Percentiles rank a stretch among this genome's conserved stretches.
Evolutionary conservation across 1,140 invertebrate genomes (phyloP).

Genomic region (Atta cephalotes): DNA sequence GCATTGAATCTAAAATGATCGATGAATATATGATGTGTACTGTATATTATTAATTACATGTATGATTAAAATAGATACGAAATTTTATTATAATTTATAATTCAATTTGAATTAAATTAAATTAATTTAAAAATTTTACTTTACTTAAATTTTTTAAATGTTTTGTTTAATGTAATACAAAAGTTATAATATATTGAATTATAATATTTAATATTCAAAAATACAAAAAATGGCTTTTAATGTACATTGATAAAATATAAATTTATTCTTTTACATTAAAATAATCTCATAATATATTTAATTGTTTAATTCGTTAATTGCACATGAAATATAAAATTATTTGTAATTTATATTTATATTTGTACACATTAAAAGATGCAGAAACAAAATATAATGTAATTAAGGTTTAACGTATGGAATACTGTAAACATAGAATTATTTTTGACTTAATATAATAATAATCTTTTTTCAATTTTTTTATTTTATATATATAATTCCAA

Average conservation of each 20-base stretch:
- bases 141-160: background rate
- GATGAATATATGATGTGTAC: background rate
- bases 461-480: background rate
- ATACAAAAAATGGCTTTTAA: background rate
- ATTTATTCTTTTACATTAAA: background rate
- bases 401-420: background rate
- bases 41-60: constrained; percentile 26
- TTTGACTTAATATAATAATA: background rate
- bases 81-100: constrained; percentile 24
- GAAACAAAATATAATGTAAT: background rate
- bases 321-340: background rate
- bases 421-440: background rate
- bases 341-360: background rate
- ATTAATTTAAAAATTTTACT: background rate
- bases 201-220: background rate
- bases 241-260: background rate
- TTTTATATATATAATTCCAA: background rate
- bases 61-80: background rate
- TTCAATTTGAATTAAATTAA: background rate
- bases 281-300: background rate
- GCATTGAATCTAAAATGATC: constrained; percentile 15
- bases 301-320: background rate
- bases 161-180: background rate
- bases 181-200: background rate
- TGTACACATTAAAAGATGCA: background rate